Conservation (phyloP, 2,888 invertebrate genomes). For the Agriotes lineatus region DNA sequence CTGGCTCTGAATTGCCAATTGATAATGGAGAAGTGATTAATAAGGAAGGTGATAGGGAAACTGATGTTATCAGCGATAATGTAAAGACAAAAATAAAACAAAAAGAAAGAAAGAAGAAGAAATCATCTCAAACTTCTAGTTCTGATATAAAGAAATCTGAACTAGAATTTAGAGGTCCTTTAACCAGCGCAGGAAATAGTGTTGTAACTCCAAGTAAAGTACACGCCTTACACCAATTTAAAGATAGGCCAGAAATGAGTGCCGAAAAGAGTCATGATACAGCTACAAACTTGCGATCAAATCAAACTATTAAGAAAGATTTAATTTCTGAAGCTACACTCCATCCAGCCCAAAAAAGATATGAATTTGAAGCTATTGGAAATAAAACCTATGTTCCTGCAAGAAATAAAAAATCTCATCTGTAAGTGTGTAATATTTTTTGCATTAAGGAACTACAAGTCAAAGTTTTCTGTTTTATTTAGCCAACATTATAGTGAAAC, state of each 20-base stretch:
- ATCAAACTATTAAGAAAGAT: conserved; percentile 64
- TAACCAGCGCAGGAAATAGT: conserved; percentile 33
- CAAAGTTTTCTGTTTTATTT: too few relatives aligned
- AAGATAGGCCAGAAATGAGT: conserved; percentile 42
- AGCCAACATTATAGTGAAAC: conserved; percentile 46
- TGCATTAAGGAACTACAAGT: background rate
- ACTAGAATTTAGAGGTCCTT: conserved; percentile 36
- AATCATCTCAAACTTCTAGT: conserved; percentile 53
- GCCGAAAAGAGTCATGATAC: conserved; percentile 42
- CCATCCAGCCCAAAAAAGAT: conserved; percentile 79
- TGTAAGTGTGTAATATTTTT: conserved; percentile 50
- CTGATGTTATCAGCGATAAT: conserved; percentile 89
- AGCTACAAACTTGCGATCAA: conserved; percentile 37
- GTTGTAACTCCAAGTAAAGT: conserved; percentile 36
- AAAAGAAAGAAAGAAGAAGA: conserved; percentile 77
- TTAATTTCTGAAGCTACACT: conserved; percentile 78
- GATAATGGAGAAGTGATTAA: conserved; percentile 65
- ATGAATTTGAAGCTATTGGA: conserved; percentile 80
- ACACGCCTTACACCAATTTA: conserved; percentile 39
- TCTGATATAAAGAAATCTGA: conserved; percentile 41
- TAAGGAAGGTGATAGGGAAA: conserved; percentile 89
- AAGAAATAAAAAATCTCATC: conserved; percentile 51
- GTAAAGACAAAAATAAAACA: conserved; percentile 79
- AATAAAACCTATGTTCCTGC: conserved; percentile 71
- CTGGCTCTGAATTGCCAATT: conserved; percentile 59